A percentile compares a stretch with the other conserved stretches of the same genome.
Evolutionary conservation across 2,888 invertebrate genomes (phyloP).

Genomic region (Drosophila maculinotata): DNA sequence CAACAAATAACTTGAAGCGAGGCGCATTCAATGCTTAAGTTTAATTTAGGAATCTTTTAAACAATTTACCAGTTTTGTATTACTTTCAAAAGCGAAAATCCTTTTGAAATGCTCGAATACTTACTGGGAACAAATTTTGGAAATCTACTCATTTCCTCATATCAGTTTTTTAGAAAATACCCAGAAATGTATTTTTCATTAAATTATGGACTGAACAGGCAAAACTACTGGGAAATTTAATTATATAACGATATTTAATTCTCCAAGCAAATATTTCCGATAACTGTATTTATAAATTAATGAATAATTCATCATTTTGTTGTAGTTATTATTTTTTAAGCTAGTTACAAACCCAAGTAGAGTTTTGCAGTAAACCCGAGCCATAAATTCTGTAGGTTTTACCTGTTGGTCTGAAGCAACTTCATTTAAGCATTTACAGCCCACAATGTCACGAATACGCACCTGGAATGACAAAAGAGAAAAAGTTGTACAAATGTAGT

Average conservation of each 20-base stretch:
- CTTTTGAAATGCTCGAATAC: constrained; percentile 23
- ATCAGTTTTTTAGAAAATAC: no score
- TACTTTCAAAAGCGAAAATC: constrained; percentile 39
- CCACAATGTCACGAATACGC: constrained; percentile 48
- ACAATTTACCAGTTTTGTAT: constrained; percentile 40
- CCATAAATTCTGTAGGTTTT: not conserved
- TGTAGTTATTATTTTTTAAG: not conserved
- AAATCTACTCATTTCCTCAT: no score
- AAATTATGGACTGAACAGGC: no score
- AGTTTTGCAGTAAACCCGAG: not conserved
- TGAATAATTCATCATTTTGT: no score
- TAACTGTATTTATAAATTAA: no score
- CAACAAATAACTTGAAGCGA: constrained; percentile 54
- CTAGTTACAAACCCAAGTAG: not conserved
- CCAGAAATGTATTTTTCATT: no score
- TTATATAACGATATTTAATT: no score
- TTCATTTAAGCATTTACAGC: constrained; percentile 1
- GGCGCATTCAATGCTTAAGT: constrained; percentile 54
- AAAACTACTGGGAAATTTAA: no score
- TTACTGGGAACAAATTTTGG: no score
- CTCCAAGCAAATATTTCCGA: no score
- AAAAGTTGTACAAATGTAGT: constrained; percentile 28
- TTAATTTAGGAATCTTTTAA: constrained; percentile 71
- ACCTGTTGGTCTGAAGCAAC: constrained; percentile 7
- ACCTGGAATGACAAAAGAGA: constrained; percentile 65